Base-by-base conservation (phyloP, 2,113 vertebrate genomes). In the Malurus cyaneus region DNA sequence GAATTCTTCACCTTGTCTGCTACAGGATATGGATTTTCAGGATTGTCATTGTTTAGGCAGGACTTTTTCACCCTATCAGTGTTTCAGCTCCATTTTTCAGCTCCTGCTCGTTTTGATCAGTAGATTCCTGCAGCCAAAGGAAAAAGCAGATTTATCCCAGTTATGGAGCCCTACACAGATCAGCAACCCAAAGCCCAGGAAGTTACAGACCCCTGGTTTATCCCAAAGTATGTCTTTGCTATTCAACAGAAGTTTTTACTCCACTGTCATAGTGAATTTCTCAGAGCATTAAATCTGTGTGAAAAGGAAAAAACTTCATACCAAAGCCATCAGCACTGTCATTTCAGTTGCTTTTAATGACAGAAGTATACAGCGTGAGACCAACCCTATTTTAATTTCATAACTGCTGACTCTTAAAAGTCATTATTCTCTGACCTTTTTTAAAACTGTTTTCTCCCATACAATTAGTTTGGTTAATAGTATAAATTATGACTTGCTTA, bases 401-500 rank as follows among this genome's bases (percentile, higher is more conserved):
- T 79, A 71, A 71, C 20, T 85, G 29, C 44, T 86, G n/a, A 25
- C 49, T 94, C 85, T 34, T 8, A 86, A 89, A 95, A 84, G 66
- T 73, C 84, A 66, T 69, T 62, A 44, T 54, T 83, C 60, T 86
- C 80, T 53, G 76, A 28, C 41, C 49, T 92, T 74, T 69, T 57
- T 47, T 44, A 11, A 36, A 42, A 79, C 12, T 56, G 57, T 85
- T 95, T 69, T 82, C 14, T 88, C 69, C 52, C 49, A 16, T 80
- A 96, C 60, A 89, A 61, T 86, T 96, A 59, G 24, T 77, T 96
- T 94, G 74, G 80, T 36, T 91, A 20, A 60, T n/a, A 66, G 36
- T 46, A 49, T 42, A 59, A 73, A 69, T 79, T n/a, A 66, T 42
- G 67, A 44, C 89, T 64, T 92, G 44, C 53, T 96, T 81, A 93